These are phyloP conservation scores for Heterotis niloticus DNA, from an alignment of 2,113 vertebrate species.

Conservation along the genomic window DNA sequence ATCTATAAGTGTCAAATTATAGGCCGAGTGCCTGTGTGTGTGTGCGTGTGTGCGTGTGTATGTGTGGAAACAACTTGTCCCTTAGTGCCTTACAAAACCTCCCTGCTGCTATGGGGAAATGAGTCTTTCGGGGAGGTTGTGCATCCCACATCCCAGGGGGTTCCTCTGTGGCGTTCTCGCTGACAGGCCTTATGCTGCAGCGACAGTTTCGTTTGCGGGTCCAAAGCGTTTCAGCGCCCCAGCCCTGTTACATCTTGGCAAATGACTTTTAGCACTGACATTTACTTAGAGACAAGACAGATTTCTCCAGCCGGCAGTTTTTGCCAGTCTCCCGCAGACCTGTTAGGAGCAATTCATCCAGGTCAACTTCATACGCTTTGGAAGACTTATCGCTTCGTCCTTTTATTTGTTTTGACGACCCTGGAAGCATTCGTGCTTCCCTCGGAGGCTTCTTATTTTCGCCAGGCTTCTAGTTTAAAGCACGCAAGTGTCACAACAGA, in stretches of 20 bases:
- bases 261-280: slow-evolving; percentile 59
- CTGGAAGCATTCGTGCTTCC: slow-evolving; percentile 44
- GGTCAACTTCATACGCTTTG: slow-evolving; percentile 50
- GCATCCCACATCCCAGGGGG: slow-evolving; percentile 39
- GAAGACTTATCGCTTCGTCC: slow-evolving; percentile 45
- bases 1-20: slow-evolving; percentile 53
- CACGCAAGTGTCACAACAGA: background rate
- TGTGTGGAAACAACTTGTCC: slow-evolving; percentile 19
- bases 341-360: slow-evolving; percentile 56
- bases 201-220: slow-evolving; percentile 64
- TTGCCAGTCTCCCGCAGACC: slow-evolving; percentile 64
- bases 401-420: slow-evolving; percentile 48
- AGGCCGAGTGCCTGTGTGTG: slow-evolving; percentile 30
- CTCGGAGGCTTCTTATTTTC: slow-evolving; percentile 14
- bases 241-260: slow-evolving; percentile 41
- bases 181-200: slow-evolving; percentile 60
- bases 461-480: slow-evolving; percentile 9
- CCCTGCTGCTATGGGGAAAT: too few relatives aligned
- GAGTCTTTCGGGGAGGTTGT: background rate
- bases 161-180: slow-evolving; percentile 60
- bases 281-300: slow-evolving; percentile 71
- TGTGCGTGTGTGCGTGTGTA: too few relatives aligned
- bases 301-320: slow-evolving; percentile 62
- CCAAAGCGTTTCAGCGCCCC: slow-evolving; percentile 56
- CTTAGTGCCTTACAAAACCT: background rate